Evolutionary conservation across 2,113 vertebrate species (phyloP).

Genomic region (Sphyrna mokarran): DNA sequence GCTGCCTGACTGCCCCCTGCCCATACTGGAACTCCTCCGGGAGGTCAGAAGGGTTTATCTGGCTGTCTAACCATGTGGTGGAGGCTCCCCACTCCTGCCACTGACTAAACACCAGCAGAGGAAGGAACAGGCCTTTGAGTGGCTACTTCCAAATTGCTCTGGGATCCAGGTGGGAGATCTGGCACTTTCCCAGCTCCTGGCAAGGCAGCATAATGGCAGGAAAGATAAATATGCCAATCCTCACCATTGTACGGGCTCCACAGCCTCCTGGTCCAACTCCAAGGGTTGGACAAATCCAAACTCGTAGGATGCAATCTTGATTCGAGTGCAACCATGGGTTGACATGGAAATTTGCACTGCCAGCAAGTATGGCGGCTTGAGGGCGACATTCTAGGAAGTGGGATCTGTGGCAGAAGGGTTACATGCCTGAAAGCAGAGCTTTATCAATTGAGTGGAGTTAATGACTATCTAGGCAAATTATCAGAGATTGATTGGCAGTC

Average conservation of each 20-base stretch:
- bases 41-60: background rate
- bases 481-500: background rate
- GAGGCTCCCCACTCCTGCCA: too few species aligned
- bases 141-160: background rate
- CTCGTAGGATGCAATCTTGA: too few species aligned
- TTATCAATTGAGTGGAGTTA: background rate
- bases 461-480: too few species aligned
- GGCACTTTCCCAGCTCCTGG: too few species aligned
- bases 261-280: too few species aligned
- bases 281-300: background rate
- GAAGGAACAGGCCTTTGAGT: background rate
- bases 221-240: background rate
- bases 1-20: background rate
- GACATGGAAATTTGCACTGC: background rate
- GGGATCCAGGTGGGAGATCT: background rate
- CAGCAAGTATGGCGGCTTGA: background rate
- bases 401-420: background rate
- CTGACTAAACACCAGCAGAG: background rate
- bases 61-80: background rate
- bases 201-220: background rate
- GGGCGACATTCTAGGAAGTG: too few species aligned
- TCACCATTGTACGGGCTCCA: background rate
- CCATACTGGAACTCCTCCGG: background rate
- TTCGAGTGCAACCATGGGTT: background rate
- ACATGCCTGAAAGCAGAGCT: background rate